These are phyloP conservation scores for Talpa occidentalis DNA, from an alignment of 2,113 vertebrate genomes.

Conservation along the genomic window DNA sequence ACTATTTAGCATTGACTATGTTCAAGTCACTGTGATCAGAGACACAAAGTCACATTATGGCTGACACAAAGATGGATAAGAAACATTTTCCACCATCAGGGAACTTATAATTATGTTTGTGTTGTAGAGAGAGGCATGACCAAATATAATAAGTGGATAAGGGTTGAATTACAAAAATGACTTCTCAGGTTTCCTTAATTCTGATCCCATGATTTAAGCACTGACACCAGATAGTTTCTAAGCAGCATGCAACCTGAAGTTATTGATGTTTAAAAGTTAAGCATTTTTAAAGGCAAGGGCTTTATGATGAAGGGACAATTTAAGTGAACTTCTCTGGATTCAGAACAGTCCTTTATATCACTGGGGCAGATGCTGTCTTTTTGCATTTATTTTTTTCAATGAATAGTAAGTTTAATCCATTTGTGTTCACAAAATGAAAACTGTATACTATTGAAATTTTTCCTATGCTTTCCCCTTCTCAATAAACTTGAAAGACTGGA, in stretches of 20 bases:
- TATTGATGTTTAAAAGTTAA: constrained; percentile 35
- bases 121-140: background rate
- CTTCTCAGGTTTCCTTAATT: background rate
- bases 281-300: background rate
- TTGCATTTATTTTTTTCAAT: constrained; percentile 79
- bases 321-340: background rate
- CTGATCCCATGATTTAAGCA: background rate
- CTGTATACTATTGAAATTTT: constrained; percentile 78
- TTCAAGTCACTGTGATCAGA: constrained; percentile 56
- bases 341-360: background rate
- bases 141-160: background rate
- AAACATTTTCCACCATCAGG: constrained; percentile 12
- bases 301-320: background rate
- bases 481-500: constrained; percentile 64
- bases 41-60: constrained; percentile 6
- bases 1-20: constrained; percentile 54
- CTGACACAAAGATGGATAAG: constrained; percentile 44
- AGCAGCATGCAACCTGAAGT: background rate
- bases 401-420: constrained; percentile 95
- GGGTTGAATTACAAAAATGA: constrained; percentile 33
- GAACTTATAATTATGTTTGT: constrained; percentile 3
- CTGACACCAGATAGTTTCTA: constrained; percentile 24
- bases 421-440: constrained; percentile 94
- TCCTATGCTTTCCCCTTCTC: constrained; percentile 74
- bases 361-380: background rate